phyloP scores from a whole-genome alignment of 2,113 vertebrate genomes.

The Lichenostomus cassidix region DNA sequence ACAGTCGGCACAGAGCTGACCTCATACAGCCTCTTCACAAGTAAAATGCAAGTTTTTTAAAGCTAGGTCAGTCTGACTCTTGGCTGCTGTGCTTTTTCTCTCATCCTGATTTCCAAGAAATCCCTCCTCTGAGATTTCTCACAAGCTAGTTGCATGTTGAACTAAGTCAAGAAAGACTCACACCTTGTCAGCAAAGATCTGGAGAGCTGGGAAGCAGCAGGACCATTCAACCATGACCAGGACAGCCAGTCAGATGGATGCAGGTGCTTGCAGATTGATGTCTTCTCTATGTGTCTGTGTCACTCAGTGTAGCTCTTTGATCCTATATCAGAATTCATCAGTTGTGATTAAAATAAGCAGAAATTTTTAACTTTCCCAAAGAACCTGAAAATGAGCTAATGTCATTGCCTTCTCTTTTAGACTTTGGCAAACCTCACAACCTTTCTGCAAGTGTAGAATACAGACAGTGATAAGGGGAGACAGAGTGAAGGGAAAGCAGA shows the following conservation, averaged over 20 bases:
- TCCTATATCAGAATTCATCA: not conserved
- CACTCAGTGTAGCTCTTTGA: not conserved
- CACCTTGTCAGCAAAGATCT: not conserved
- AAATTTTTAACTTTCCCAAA: not conserved
- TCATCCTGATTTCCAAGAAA: not conserved
- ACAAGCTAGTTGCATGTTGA: not conserved
- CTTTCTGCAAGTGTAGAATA: not conserved
- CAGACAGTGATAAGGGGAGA: not conserved
- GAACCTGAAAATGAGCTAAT: not conserved
- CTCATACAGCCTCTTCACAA: not conserved
- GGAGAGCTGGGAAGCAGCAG: not conserved
- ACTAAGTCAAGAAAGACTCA: not conserved
- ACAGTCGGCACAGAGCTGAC: not conserved
- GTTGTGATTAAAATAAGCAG: not conserved
- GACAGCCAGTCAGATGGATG: not conserved
- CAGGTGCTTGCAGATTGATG: not conserved
- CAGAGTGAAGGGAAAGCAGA: not conserved
- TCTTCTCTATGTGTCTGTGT: not conserved
- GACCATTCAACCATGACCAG: not conserved
- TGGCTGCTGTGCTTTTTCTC: not conserved
- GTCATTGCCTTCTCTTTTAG: not conserved
- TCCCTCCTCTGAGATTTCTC: not conserved
- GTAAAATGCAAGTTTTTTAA: not conserved
- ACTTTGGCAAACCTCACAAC: not conserved
- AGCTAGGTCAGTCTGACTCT: not conserved